Evolutionary conservation across 2,797 vertebrate genomes (phyloP).

Genomic region (Halcyon badia): DNA sequence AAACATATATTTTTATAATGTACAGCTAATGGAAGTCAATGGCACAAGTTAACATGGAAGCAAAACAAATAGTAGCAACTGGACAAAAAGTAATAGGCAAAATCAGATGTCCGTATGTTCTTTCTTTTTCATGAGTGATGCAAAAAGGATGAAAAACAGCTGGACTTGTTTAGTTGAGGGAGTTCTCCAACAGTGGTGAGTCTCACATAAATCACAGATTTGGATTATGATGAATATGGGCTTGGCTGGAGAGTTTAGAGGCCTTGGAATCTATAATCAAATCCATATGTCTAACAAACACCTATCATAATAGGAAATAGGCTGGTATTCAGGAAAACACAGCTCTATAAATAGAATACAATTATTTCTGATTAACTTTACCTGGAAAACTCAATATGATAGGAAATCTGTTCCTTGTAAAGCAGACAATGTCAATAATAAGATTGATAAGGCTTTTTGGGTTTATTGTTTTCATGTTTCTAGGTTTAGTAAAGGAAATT

Average conservation of each 20-base stretch:
- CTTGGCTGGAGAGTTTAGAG: neutral
- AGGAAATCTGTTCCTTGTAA: neutral
- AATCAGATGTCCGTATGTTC: neutral
- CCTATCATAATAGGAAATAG: neutral
- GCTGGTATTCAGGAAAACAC: neutral
- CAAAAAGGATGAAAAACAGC: neutral
- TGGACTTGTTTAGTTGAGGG: neutral
- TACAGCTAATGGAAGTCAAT: neutral
- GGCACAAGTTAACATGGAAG: neutral
- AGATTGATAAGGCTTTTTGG: neutral
- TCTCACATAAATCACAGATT: neutral
- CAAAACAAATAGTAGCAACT: neutral
- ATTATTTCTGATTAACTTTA: neutral
- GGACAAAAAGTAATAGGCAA: neutral
- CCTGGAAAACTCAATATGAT: neutral
- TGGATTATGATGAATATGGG: neutral
- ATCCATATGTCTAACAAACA: neutral
- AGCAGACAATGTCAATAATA: neutral
- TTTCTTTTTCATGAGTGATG: neutral
- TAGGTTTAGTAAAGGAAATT: neutral
- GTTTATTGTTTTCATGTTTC: neutral
- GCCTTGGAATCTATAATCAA: neutral
- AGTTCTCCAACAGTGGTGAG: neutral
- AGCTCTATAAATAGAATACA: neutral
- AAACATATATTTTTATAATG: neutral